Evolutionary conservation across 2,797 vertebrate genomes (phyloP).

Genomic region (Channallabes apus): DNA sequence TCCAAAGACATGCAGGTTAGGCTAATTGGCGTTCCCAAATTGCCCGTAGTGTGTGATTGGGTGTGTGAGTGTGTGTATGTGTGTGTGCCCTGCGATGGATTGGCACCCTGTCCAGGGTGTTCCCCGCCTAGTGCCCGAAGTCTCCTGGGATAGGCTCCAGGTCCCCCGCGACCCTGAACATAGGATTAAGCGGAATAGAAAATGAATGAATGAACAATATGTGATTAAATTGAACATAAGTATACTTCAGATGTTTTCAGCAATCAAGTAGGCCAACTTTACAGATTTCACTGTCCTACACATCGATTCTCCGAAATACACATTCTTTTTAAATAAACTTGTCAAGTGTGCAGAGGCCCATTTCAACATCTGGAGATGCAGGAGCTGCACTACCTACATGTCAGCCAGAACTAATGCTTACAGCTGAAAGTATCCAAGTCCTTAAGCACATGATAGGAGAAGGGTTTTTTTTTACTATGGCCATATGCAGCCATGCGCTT

Average conservation of each 20-base stretch:
- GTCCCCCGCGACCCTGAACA: no score
- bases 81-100: no score
- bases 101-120: no score
- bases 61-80: no score
- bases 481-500: not conserved
- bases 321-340: conserved; percentile 11
- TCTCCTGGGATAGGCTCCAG: no score
- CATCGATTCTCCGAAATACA: not conserved
- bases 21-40: no score
- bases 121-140: no score
- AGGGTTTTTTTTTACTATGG: not conserved
- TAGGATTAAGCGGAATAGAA: no score
- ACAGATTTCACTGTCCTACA: not conserved
- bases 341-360: not conserved
- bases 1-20: no score
- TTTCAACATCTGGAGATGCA: conserved; percentile 3
- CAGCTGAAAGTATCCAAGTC: not conserved
- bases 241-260: not conserved
- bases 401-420: conserved; percentile 16
- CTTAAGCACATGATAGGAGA: not conserved
- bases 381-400: conserved; percentile 2
- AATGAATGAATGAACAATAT: no score
- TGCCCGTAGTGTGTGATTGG: no score
- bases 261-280: not conserved
- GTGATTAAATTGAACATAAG: not conserved